Percentiles rank a stretch among this genome's conserved stretches.
Conservation (phyloP, 92 coral and sea anemone species). For the Paramuricea clavata region DNA sequence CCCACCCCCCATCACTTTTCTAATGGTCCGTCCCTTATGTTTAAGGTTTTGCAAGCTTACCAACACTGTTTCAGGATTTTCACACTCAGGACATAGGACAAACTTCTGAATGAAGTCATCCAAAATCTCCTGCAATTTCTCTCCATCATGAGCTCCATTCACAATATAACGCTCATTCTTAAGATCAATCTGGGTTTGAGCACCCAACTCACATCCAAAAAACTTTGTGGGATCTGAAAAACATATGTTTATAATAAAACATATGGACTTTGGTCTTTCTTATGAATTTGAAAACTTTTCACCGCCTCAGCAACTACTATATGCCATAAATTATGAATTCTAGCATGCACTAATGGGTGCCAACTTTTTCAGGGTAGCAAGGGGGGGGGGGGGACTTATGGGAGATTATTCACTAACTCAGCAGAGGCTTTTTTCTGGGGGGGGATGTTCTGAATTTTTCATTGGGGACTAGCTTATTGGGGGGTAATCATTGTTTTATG, state of each 20-base stretch:
- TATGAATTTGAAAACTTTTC: neutral
- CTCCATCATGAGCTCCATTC: conserved; percentile 98
- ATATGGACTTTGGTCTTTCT: no score
- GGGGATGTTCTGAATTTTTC: neutral
- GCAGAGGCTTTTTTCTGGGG: no score
- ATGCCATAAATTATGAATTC: no score
- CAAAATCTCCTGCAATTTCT: conserved; percentile 94
- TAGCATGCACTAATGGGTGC: no score
- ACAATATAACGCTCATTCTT: conserved; percentile 99
- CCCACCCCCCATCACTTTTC: no score
- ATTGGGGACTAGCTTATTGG: no score
- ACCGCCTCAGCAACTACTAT: no score
- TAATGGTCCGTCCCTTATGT: no score
- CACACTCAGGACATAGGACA: conserved; percentile 98
- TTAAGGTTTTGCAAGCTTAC: conserved; percentile 61
- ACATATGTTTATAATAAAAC: neutral
- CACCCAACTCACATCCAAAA: conserved; percentile 99
- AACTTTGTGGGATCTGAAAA: conserved; percentile 95
- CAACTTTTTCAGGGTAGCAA: neutral
- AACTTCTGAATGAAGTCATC: conserved; percentile 98
- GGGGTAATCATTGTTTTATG: no score
- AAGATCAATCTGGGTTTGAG: conserved; percentile 96
- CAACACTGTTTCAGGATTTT: conserved; percentile 95
- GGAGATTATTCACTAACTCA: no score
- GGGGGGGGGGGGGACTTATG: no score